A percentile compares a stretch with the other conserved stretches of the same genome.
Conservation (phyloP, 2,797 vertebrate genomes). For the Neosilurus mollespiculum region DNA sequence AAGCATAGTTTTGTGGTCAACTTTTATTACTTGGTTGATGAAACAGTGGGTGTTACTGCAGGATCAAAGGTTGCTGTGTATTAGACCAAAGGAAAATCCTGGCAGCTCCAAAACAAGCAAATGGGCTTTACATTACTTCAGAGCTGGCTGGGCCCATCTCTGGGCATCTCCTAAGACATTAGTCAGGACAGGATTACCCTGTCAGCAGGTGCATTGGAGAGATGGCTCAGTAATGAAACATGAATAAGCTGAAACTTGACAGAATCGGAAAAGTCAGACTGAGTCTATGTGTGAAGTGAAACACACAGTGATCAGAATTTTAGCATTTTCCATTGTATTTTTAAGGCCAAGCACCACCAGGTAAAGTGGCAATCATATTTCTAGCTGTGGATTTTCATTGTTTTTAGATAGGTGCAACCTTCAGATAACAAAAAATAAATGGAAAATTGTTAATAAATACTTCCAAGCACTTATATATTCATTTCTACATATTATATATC, state of each 20-base stretch:
- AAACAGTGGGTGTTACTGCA: constrained; percentile 26
- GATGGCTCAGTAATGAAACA: constrained; percentile 30
- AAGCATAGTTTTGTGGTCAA: constrained; percentile 1
- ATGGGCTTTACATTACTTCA: constrained; percentile 54
- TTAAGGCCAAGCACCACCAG: neutral
- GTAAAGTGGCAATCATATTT: neutral
- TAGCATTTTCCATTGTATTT: neutral
- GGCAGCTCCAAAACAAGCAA: constrained; percentile 67
- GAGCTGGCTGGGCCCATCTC: constrained; percentile 50
- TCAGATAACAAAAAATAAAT: neutral
- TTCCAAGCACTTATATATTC: neutral
- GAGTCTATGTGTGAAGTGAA: neutral
- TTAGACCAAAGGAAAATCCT: constrained; percentile 59
- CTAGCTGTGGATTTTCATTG: neutral
- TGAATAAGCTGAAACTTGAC: constrained; percentile 1
- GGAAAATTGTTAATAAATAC: neutral
- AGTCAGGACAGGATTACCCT: neutral
- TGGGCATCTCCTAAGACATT: constrained; percentile 32
- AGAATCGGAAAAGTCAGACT: neutral
- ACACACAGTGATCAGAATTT: neutral
- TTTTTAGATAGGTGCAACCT: neutral
- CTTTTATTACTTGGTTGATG: constrained; percentile 15
- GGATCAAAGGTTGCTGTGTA: constrained; percentile 20
- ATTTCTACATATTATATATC: neutral
- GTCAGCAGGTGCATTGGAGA: constrained; percentile 34